Percentiles rank a stretch among this genome's conserved stretches.
Evolutionary conservation across 2,797 vertebrate genomes (phyloP).

Genomic region (Ptychobarbus kaznakovi): DNA sequence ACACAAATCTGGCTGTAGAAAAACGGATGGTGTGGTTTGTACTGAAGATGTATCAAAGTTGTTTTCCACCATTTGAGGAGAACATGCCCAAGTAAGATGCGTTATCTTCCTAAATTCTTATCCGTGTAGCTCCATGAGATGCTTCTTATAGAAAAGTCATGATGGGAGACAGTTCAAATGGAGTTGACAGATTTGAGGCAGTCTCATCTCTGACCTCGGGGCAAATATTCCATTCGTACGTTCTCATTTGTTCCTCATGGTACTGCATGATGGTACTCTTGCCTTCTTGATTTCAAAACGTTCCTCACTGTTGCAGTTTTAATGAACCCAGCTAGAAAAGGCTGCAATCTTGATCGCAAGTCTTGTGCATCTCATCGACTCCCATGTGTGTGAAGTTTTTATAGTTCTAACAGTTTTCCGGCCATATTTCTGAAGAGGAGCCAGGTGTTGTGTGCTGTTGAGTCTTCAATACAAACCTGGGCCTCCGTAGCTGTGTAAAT

Average conservation of each 20-base stretch:
- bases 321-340: conserved; percentile 28
- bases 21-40: conserved; percentile 33
- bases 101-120: not conserved
- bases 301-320: conserved; percentile 22
- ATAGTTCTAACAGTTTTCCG: conserved; percentile 39
- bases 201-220: conserved; percentile 26
- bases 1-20: conserved; percentile 62
- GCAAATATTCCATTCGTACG: conserved; percentile 20
- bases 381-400: conserved; percentile 12
- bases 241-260: conserved; percentile 36
- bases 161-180: conserved; percentile 32
- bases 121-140: not conserved
- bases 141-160: conserved; percentile 18
- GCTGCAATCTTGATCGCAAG: conserved; percentile 29
- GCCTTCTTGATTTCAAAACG: conserved; percentile 1
- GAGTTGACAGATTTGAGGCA: conserved; percentile 45
- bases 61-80: conserved; percentile 59
- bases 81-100: conserved; percentile 41
- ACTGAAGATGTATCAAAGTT: conserved; percentile 47
- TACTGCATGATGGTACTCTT: conserved; percentile 28
- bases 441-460: conserved; percentile 10
- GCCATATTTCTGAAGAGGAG: conserved; percentile 29
- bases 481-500: conserved; percentile 23
- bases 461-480: conserved; percentile 16
- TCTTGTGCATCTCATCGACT: conserved; percentile 21